Evolutionary conservation across 2,797 vertebrate species (phyloP), one percentile per base, ranked within the genome.

Genomic region (Sciaenops ocellatus): DNA sequence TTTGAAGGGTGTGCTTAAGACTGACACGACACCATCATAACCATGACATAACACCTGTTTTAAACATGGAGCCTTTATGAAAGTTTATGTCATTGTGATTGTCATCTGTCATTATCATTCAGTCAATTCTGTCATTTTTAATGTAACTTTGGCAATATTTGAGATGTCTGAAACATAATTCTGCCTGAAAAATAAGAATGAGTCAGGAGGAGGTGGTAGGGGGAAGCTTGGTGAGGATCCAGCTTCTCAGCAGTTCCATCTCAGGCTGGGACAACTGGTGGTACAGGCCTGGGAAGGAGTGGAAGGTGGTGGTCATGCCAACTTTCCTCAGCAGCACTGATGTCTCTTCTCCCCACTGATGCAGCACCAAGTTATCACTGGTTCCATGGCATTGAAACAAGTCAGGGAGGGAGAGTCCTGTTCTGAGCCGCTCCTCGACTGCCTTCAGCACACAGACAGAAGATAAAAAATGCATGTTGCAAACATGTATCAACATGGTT

Each of bases 301-400:
- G 94, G 89, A 97, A 96, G 18, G 89, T 79, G 1, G 94, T 61
- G 64, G 51, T 86, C 85, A 97, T 95, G 62, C 97, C 96, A 30
- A 95, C 88, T 47, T 91, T 92, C 79, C 86, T 94, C 42, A 98
- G 85, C 63, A 76, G 81, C 11, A 79, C 84, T 59, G 94, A 95
- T 7, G 97, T 98, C 76, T 97, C 95, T 86, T 97, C 92, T 1
- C 94, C 97, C 97, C 97, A 98, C 1, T 92, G 84, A 83, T 96
- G 95, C 13, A 94, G 93, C 83, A 98, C 96, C 51, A 98, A 89
- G 0, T 97, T 92, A 75, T 98, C 97, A 0, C 90, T 91, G 38
- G 90, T 91, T 38, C 97, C 97, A 15, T 98, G 97, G 74, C 96
- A 97, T 86, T 98, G 97, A 76, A 98, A 95, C 75, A 98, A 86